Conservation (phyloP, 2,113 vertebrate genomes). For the Lasiurus borealis region DNA sequence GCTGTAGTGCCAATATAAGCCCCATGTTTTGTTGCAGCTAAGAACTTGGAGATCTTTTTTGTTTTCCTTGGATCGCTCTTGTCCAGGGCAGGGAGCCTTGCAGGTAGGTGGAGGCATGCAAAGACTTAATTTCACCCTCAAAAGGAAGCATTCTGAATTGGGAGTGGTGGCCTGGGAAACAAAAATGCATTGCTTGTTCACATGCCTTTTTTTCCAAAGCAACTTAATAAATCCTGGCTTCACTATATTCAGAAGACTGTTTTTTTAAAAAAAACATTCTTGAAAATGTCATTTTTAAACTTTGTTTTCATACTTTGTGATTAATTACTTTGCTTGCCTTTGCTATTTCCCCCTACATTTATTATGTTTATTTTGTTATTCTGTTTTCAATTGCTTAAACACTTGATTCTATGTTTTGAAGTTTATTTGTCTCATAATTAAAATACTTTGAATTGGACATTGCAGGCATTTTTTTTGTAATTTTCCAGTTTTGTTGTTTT, state of each 20-base stretch:
- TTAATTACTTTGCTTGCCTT: not conserved
- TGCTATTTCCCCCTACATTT: not conserved
- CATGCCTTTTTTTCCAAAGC: not conserved
- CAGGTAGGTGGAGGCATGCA: not conserved
- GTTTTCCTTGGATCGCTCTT: not conserved
- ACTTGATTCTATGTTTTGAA: not conserved
- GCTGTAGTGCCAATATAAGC: not conserved
- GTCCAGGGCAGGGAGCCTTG: not conserved
- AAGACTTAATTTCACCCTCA: not conserved
- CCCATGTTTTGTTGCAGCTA: not conserved
- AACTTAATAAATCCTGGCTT: not conserved
- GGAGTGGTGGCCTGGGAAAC: not conserved
- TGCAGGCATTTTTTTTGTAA: conserved; percentile 33
- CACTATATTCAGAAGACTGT: not conserved
- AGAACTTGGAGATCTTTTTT: not conserved
- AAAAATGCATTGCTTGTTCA: not conserved
- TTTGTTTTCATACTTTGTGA: not conserved
- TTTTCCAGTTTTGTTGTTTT: not conserved
- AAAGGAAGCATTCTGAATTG: not conserved
- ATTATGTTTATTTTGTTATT: not conserved
- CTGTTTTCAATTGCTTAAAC: conserved; percentile 36
- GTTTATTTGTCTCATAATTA: conserved; percentile 38
- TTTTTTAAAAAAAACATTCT: not conserved
- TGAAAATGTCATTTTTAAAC: not conserved
- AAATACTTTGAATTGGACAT: not conserved